Base-by-base conservation (phyloP, 2,113 vertebrate genomes). In the Tachuris rubrigastra region DNA sequence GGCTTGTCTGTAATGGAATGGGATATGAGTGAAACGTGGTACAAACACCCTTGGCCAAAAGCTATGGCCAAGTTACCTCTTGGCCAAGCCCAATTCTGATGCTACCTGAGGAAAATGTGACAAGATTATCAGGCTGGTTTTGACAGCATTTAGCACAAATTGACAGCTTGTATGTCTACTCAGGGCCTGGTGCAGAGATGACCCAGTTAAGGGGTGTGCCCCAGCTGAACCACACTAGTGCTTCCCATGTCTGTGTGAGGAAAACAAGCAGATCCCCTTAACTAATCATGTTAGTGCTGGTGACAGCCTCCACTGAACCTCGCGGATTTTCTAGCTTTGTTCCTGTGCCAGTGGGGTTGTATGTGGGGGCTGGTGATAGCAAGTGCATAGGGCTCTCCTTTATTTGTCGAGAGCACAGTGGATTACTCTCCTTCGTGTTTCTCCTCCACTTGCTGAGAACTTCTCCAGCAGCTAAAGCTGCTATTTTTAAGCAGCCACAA, bases 401-500 rank as follows among this genome's bases (percentile, higher is more conserved):
- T 95, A 90, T 23, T 95, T 78, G 19, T 85, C 0, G 3, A 72
- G 84, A 85, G 63, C 9, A 1, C 33, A n/a, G 63, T 90, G 92
- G 75, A 94, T 95, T 97, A 75, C 53, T 77, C 55, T 72, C 50
- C 88, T 87, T 77, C 3, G 17, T 44, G 69, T 76, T 86, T 86
- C n/a, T 8, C 35, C 74, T 95, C 80, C 49, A 12, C 81, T 95
- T 31, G 8, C 62, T 74, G 62, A 96, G 88, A 76, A 92, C 72
- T 94, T 83, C 91, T 87, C 66, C 87, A 85, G 12, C 69, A 79
- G 42, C 65, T 96, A 65, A 73, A 89, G 87, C 84, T 86, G 80
- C 82, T 95, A 22, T 93, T 95, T 97, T 95, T 72, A 95, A 93
- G 92, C 89, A 95, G 72, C 52, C 84, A 85, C 44, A 49, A 93